Evolutionary conservation across 2,888 invertebrate species (phyloP).

Genomic region (Parelbella ahira): DNA sequence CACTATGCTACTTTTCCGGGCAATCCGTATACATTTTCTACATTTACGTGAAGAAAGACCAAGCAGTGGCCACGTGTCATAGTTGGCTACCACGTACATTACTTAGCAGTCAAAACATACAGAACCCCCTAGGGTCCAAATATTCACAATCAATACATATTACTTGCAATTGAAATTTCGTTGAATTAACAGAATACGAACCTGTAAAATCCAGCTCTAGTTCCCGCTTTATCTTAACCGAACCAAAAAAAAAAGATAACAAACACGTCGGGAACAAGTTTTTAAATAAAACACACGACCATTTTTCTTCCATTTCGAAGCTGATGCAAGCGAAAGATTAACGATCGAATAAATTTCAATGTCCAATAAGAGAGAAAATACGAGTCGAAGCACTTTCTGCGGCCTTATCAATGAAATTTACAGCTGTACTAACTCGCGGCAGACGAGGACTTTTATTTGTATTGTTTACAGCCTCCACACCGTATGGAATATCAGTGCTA

Average conservation of each 20-base stretch:
- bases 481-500: background rate
- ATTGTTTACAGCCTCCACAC: slow-evolving; percentile 12
- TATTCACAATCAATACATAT: too few species aligned
- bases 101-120: too few species aligned
- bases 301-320: slow-evolving; percentile 24
- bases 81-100: too few species aligned
- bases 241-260: slow-evolving; percentile 20
- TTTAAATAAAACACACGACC: slow-evolving; percentile 25
- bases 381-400: slow-evolving; percentile 28
- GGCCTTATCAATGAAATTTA: slow-evolving; percentile 36
- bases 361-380: slow-evolving; percentile 32
- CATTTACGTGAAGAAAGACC: too few species aligned
- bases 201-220: too few species aligned
- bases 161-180: too few species aligned
- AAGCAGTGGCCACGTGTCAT: too few species aligned
- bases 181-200: too few species aligned
- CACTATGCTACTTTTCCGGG: too few species aligned
- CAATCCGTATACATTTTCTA: too few species aligned
- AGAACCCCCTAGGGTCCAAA: too few species aligned
- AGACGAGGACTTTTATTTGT: slow-evolving; percentile 21
- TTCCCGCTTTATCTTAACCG: too few species aligned
- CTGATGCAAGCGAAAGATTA: slow-evolving; percentile 25
- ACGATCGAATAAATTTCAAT: slow-evolving; percentile 33
- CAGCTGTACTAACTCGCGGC: slow-evolving; percentile 23
- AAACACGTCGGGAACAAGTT: slow-evolving; percentile 16